Evolutionary conservation across 2,888 invertebrate species (phyloP).

Genomic region (Calameuta pallipes): DNA sequence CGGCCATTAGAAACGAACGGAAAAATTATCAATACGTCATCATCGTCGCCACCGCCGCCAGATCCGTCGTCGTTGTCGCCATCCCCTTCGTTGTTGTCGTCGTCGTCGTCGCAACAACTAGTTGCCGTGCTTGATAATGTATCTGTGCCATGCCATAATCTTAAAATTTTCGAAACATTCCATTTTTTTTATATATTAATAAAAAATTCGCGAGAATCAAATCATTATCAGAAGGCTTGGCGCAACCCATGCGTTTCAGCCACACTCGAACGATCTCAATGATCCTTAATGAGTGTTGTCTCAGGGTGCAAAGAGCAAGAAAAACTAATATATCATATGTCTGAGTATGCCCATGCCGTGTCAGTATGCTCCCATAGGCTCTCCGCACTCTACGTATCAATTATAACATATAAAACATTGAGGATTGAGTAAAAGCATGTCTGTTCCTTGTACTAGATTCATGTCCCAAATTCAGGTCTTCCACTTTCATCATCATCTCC

Average conservation of each 20-base stretch:
- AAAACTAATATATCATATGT: neutral
- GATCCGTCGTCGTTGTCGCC: neutral
- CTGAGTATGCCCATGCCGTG: neutral
- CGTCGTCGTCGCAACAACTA: neutral
- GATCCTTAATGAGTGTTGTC: neutral
- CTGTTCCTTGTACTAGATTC: neutral
- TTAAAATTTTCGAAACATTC: conserved; percentile 18
- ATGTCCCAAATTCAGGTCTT: conserved; percentile 12
- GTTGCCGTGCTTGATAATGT: conserved; percentile 57
- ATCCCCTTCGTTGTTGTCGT: neutral
- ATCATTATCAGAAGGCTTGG: neutral
- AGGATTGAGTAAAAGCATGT: neutral
- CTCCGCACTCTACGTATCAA: neutral
- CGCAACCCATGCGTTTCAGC: neutral
- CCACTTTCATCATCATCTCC: neutral
- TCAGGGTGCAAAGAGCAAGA: neutral
- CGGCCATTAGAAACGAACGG: conserved; percentile 6
- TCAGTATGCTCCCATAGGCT: neutral
- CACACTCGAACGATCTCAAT: neutral
- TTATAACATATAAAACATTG: neutral
- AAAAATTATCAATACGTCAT: neutral
- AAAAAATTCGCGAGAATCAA: neutral
- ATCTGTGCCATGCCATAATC: conserved; percentile 60
- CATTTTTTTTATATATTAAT: conserved; percentile 22
- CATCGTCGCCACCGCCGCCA: neutral